phyloP scores from a whole-genome alignment of 2,113 vertebrate genomes.

The Tachycineta bicolor region DNA sequence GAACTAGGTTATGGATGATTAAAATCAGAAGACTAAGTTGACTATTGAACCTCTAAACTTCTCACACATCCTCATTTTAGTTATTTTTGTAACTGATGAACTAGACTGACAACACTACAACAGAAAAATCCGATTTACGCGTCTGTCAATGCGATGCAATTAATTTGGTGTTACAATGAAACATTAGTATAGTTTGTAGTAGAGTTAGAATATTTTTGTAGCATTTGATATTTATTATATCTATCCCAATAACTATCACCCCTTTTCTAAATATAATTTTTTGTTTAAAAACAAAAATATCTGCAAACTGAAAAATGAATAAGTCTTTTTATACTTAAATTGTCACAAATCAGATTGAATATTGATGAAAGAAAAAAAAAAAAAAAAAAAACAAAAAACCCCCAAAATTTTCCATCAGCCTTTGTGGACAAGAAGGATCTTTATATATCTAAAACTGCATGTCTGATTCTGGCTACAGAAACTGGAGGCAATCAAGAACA shows the following conservation, averaged over 20 bases:
- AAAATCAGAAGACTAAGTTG: slow-evolving; percentile 20
- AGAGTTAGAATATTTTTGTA: neutral
- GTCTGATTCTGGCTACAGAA: neutral
- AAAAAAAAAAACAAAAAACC: neutral
- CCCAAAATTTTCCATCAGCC: neutral
- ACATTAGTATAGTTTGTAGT: neutral
- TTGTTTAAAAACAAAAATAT: neutral
- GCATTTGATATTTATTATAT: neutral
- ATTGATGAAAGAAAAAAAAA: neutral
- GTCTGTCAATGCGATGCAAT: slow-evolving; percentile 32
- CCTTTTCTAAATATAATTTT: neutral
- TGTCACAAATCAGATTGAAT: neutral
- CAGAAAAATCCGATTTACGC: neutral
- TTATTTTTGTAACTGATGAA: slow-evolving; percentile 7
- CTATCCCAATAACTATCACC: neutral
- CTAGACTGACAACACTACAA: neutral
- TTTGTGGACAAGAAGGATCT: neutral
- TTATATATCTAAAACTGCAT: neutral
- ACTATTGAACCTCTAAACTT: neutral
- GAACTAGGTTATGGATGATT: neutral
- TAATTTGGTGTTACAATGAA: slow-evolving; percentile 25
- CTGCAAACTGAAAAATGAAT: neutral
- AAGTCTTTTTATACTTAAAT: neutral
- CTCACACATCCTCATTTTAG: slow-evolving; percentile 30
- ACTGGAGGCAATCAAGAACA: neutral